Conservation (phyloP, 2,113 vertebrate genomes). For the Halcyon senegalensis region DNA sequence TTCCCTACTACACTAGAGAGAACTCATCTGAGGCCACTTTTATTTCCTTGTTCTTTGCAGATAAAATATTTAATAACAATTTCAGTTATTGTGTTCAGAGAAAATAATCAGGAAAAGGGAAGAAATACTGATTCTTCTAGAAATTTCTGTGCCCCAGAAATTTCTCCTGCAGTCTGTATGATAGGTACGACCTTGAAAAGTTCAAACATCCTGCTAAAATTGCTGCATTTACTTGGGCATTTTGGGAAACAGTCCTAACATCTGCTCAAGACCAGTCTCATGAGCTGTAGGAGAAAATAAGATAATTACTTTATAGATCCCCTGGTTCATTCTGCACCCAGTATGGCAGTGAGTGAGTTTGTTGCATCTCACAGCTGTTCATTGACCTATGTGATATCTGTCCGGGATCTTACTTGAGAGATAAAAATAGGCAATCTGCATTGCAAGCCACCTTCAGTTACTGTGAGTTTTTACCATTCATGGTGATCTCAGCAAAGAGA, state of each 20-base stretch:
- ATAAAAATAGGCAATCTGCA: constrained; percentile 64
- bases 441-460: constrained; percentile 43
- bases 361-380: constrained; percentile 57
- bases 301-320: constrained; percentile 41
- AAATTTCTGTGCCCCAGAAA: not conserved
- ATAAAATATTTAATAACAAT: not conserved
- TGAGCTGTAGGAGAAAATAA: constrained; percentile 23
- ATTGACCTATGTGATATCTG: constrained; percentile 47
- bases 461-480: constrained; percentile 50
- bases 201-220: not conserved
- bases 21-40: not conserved
- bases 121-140: not conserved
- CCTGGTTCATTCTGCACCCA: not conserved
- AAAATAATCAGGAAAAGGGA: not conserved
- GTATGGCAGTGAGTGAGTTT: not conserved
- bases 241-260: constrained; percentile 24
- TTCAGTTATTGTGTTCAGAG: not conserved
- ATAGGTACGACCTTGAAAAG: not conserved
- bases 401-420: constrained; percentile 53
- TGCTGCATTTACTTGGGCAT: not conserved
- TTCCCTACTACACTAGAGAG: not conserved
- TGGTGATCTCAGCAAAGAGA: constrained; percentile 44
- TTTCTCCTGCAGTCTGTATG: not conserved
- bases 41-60: not conserved
- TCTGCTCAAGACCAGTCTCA: constrained; percentile 33